A percentile compares a stretch with the other conserved stretches of the same genome.
Conservation (phyloP, 64 coral and sea anemone genomes). For the Actinia tenebrosa region DNA sequence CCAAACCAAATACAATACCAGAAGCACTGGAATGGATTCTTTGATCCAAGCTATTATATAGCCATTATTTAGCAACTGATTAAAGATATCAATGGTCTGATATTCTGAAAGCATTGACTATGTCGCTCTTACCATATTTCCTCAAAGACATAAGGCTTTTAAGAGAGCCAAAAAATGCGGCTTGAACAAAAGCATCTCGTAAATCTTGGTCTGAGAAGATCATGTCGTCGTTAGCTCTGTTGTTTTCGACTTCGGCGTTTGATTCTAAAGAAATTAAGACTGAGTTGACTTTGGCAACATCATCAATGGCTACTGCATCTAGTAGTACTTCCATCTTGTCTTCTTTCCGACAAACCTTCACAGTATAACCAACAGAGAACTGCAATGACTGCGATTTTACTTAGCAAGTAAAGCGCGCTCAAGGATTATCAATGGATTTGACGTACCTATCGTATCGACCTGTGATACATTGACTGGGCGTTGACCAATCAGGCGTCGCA, state of each 20-base stretch:
- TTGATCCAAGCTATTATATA: too few species aligned
- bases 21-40: too few species aligned
- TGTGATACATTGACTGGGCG: neutral
- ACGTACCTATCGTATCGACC: neutral
- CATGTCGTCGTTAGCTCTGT: neutral
- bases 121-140: conserved; percentile 14
- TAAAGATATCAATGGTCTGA: neutral
- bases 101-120: neutral
- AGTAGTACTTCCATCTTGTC: neutral
- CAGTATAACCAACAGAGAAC: neutral
- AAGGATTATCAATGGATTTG: neutral
- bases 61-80: neutral
- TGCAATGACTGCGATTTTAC: neutral
- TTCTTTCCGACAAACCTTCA: neutral
- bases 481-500: neutral
- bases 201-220: neutral
- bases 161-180: conserved; percentile 1
- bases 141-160: conserved; percentile 11
- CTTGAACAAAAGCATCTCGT: conserved; percentile 16
- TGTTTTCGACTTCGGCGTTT: neutral
- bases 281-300: neutral
- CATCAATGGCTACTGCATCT: neutral
- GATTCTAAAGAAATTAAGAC: neutral
- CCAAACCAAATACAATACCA: too few species aligned
- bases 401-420: neutral